Base-by-base conservation (phyloP, 1,140 invertebrate genomes). In the Pararge aegeria region DNA sequence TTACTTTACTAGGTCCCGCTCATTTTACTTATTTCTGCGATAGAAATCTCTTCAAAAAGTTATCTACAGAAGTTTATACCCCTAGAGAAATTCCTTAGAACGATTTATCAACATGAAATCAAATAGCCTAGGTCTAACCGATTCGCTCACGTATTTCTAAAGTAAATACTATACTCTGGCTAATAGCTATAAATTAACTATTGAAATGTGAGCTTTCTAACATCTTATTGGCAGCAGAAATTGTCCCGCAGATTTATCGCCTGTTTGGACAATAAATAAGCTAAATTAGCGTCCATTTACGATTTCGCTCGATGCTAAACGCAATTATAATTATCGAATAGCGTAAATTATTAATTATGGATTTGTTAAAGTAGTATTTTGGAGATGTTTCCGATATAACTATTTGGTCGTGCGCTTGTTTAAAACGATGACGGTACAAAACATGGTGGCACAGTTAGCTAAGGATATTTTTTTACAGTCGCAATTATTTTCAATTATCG, bases 141-240 rank as follows among this genome's bases (percentile, higher is more conserved):
- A 38, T 52, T 52, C 19, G 10, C 29, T 52, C 34, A 52, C 50
- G 50, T 52, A 34, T 34, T 34, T n/a, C 30, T 34, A 34, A 34
- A 34, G 30, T 12, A 12, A 34, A 34, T 12, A 4, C 30, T 34
- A 34, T 7, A 7, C 12, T 34, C 30, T n/a, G n/a, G 12, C 30
- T 34, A 34, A 34, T 12, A 34, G 30, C 30, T 52, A 57, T 57
- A 57, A 57, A 57, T 50, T 29, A 16, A 15, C 15, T 2, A 57
- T 27, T 40, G 55, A 24, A 30, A 13, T 27, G 19, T 24, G 15
- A 19, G 10, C 44, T 56, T 50, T 50, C 46, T 50, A 24, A 30
- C 46, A 57, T 57, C 50, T 55, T 38, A 57, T 50, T 50, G 21
- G 18, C 30, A n/a, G 1, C 20, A 50, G 46, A 50, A 46, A 57